Percentiles rank a stretch among this genome's conserved stretches.
Conservation (phyloP, 2,113 vertebrate species). For the Anser brachyrhynchus region DNA sequence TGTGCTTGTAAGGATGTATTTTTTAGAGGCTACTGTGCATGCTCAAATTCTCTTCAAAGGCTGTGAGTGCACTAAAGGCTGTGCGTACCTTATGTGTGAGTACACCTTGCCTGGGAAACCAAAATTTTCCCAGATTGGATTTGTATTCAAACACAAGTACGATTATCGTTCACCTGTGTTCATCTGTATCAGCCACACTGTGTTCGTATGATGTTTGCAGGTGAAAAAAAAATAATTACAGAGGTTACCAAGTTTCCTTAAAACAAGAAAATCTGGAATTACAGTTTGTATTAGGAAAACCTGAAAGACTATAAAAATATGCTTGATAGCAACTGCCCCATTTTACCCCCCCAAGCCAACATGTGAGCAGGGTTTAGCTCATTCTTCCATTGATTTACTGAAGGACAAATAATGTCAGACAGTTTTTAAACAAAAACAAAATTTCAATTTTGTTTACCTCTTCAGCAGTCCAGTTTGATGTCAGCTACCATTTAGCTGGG, state of each 20-base stretch:
- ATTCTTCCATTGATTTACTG: constrained; percentile 63
- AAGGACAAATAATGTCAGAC: constrained; percentile 78
- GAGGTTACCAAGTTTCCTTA: neutral
- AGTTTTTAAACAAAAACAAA: constrained; percentile 67
- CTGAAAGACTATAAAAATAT: neutral
- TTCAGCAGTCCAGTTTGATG: constrained; percentile 68
- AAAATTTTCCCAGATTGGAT: neutral
- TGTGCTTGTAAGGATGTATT: neutral
- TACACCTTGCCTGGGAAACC: neutral
- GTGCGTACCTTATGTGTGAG: neutral
- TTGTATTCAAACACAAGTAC: neutral
- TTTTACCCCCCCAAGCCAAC: constrained; percentile 24
- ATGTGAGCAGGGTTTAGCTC: constrained; percentile 44
- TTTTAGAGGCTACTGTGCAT: neutral
- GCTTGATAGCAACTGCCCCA: neutral
- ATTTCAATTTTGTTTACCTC: constrained; percentile 78
- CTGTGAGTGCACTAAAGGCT: neutral
- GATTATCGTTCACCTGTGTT: neutral
- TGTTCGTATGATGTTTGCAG: neutral
- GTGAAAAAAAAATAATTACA: neutral
- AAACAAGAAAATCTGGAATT: neutral
- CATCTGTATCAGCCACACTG: neutral
- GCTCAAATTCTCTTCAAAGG: neutral
- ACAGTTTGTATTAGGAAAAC: neutral
- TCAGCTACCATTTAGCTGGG: constrained; percentile 76